Evolutionary conservation across 2,113 vertebrate species (phyloP).

Genomic region (Suricata suricatta): DNA sequence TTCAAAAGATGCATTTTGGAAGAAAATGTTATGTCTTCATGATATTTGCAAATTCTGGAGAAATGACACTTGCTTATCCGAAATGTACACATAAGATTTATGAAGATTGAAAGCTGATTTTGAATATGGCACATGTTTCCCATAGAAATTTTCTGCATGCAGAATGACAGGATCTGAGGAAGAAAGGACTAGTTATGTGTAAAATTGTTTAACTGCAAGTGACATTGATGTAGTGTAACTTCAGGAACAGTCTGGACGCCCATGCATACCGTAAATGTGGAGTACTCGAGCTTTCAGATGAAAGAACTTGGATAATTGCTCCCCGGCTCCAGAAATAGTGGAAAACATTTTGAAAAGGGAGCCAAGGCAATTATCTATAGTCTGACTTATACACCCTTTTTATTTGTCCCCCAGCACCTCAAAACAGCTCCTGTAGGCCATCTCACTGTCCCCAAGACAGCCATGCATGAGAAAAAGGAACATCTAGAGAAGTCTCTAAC

Average conservation of each 20-base stretch:
- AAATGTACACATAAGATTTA: not conserved
- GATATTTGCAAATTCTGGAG: constrained; percentile 21
- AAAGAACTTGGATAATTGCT: not conserved
- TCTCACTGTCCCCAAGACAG: not conserved
- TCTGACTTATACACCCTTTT: not conserved
- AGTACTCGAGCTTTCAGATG: not conserved
- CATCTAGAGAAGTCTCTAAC: not conserved
- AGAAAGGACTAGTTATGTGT: not conserved
- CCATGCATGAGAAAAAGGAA: not conserved
- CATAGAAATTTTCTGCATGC: not conserved
- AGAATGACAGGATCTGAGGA: not conserved
- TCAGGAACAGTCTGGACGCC: not conserved
- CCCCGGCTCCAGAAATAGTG: not conserved
- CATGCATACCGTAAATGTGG: not conserved
- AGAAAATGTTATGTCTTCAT: constrained; percentile 15
- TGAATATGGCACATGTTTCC: not conserved
- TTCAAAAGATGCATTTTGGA: not conserved
- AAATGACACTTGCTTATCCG: not conserved
- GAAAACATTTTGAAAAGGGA: not conserved
- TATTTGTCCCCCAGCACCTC: not conserved
- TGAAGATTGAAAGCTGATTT: not conserved
- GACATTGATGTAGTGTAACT: not conserved
- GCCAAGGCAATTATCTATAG: not conserved
- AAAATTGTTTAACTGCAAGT: not conserved
- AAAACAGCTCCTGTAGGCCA: not conserved